phyloP scores from a whole-genome alignment of 64 coral and sea anemone genomes.

The Actinia tenebrosa region DNA sequence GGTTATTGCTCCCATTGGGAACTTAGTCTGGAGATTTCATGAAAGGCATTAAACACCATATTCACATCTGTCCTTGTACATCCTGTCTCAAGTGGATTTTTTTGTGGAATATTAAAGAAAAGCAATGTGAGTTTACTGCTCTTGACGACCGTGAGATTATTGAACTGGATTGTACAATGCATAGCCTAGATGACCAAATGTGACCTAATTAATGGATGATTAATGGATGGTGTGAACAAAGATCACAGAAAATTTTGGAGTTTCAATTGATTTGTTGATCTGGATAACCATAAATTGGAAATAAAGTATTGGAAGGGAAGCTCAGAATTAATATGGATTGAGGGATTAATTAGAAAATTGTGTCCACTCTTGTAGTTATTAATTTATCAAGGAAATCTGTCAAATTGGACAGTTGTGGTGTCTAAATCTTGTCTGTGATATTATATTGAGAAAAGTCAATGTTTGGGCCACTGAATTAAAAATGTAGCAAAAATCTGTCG shows the following conservation, averaged over 20 bases:
- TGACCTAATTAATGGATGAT: too few relatives aligned
- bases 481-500: background rate
- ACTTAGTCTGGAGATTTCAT: background rate
- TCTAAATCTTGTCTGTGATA: background rate
- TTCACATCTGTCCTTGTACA: background rate
- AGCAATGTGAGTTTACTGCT: background rate
- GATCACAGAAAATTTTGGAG: background rate
- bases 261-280: background rate
- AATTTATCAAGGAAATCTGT: background rate
- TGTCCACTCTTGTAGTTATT: background rate
- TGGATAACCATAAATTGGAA: background rate
- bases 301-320: background rate
- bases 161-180: too few relatives aligned
- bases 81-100: background rate
- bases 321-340: background rate
- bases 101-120: background rate
- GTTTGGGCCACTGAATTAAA: background rate
- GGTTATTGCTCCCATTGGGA: background rate
- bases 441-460: background rate
- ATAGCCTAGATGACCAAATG: too few relatives aligned
- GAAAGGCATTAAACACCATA: background rate
- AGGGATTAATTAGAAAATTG: background rate
- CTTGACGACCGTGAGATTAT: too few relatives aligned
- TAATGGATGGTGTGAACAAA: too few relatives aligned
- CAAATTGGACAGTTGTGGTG: background rate